These are phyloP conservation scores for Aplochiton taeniatus DNA, from an alignment of 2,797 vertebrate species.

Conservation along the genomic window DNA sequence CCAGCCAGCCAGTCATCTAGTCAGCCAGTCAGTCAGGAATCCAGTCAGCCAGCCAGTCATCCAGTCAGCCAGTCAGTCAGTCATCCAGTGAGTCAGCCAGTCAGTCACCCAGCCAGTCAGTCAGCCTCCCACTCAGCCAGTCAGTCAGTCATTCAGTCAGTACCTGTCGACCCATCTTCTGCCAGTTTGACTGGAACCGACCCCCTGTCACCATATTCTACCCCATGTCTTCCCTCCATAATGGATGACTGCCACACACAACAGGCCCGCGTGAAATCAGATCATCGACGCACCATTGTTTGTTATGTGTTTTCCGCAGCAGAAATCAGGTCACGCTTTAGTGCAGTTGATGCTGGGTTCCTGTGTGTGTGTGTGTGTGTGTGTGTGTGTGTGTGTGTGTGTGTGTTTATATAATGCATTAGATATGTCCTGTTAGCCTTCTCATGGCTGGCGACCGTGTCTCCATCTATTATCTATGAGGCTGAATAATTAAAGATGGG, in stretches of 20 bases:
- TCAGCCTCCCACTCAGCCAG: too few relatives aligned
- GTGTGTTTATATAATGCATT: constrained; percentile 62
- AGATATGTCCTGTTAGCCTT: constrained; percentile 66
- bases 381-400: constrained; percentile 20
- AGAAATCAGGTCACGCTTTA: constrained; percentile 56
- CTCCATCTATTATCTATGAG: constrained; percentile 73
- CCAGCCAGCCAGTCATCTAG: too few relatives aligned
- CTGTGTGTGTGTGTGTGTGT: constrained; percentile 18
- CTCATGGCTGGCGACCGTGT: constrained; percentile 71
- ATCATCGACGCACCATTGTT: constrained; percentile 33
- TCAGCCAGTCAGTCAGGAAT: too few relatives aligned
- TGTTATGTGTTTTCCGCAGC: constrained; percentile 42
- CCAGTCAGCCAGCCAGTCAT: too few relatives aligned
- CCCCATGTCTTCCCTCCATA: constrained; percentile 43
- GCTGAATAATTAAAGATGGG: constrained; percentile 71
- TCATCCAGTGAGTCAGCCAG: too few relatives aligned
- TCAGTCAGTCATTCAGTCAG: too few relatives aligned
- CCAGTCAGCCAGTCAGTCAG: too few relatives aligned
- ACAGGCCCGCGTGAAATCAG: constrained; percentile 40
- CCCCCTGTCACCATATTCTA: constrained; percentile 26
- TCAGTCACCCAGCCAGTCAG: too few relatives aligned
- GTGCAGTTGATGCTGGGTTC: too few relatives aligned
- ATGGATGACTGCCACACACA: constrained; percentile 54
- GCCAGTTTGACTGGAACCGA: constrained; percentile 6
- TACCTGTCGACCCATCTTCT: too few relatives aligned